Base-by-base conservation (phyloP, 1,140 invertebrate genomes). In the Lethocerus indicus region DNA sequence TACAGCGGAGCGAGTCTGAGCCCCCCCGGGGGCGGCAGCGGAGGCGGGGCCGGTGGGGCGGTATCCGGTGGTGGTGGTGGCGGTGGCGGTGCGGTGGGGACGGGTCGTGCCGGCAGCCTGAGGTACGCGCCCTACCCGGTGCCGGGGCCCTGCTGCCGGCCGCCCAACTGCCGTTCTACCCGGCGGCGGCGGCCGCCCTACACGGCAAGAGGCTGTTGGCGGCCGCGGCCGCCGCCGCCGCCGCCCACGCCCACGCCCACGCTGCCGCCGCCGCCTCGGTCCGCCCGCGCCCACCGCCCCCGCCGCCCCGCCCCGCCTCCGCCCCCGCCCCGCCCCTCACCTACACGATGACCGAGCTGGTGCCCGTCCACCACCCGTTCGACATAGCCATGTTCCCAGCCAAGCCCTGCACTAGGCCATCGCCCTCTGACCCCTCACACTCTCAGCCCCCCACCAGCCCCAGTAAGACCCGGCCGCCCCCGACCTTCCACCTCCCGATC, bases 321-420 rank as follows among this genome's bases (percentile, higher is more conserved):
- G n/a, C n/a, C n/a, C n/a, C n/a, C n/a, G n/a, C n/a, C n/a, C n/a
- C n/a, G 41, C 72, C 68, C 26, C 67, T 72, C 43, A 74, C 69
- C 29, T 81, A 81, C 62, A 76, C 73, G 28, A 76, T 81, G 68
- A 78, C 71, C 58, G 79, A 81, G 59, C 61, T 81, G 32, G 62
- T 81, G 9, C 70, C 75, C 18, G 9, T 47, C 28, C 45, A 47
- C 14, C 27, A 21, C n/a, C n/a, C n/a, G n/a, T n/a, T n/a, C n/a
- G n/a, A n/a, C n/a, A n/a, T n/a, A n/a, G n/a, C 35, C 47, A 40
- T 12, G 35, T 40, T 37, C 36, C 27, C 35, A 27, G 20, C 47
- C 47, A 18, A 14, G 37, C 40, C 23, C 35, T 49, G 13, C 52
- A 45, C 2, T 26, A 35, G 9, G 45, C 51, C 25, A 52, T 52